phyloP scores from a whole-genome alignment of 2,888 invertebrate genomes.

The Cremastinae sp. region DNA sequence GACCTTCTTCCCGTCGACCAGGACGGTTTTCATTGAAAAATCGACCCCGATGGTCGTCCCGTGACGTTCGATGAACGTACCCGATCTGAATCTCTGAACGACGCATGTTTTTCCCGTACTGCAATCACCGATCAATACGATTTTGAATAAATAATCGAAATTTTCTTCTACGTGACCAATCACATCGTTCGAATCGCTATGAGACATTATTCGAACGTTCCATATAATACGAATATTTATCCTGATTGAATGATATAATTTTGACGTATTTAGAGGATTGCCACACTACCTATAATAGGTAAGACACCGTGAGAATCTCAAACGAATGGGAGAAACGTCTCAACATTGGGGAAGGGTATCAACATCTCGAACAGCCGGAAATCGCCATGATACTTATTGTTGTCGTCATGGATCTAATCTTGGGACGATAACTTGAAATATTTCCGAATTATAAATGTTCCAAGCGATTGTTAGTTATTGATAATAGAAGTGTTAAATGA shows the following conservation, averaged over 20 bases:
- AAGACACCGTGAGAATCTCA: constrained; percentile 43
- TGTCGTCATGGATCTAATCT: constrained; percentile 34
- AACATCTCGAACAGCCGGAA: constrained; percentile 45
- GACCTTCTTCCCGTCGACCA: constrained; percentile 95
- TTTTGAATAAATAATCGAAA: constrained; percentile 97
- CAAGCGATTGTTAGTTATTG: too few relatives aligned
- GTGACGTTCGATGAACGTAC: constrained; percentile 96
- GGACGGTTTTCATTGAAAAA: constrained; percentile 98
- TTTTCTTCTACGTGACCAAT: constrained; percentile 90
- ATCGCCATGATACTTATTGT: constrained; percentile 34
- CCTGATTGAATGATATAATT: constrained; percentile 25
- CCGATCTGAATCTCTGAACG: constrained; percentile 97
- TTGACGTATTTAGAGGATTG: constrained; percentile 41
- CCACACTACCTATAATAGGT: constrained; percentile 48
- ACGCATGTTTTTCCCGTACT: constrained; percentile 96
- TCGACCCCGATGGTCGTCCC: constrained; percentile 99
- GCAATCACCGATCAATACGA: constrained; percentile 95
- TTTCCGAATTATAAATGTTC: too few relatives aligned
- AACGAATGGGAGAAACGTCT: constrained; percentile 43
- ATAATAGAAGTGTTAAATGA: too few relatives aligned
- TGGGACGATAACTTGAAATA: too few relatives aligned
- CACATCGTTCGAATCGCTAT: constrained; percentile 88
- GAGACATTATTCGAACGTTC: constrained; percentile 83
- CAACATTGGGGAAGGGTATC: constrained; percentile 40
- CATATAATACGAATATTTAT: constrained; percentile 56